These are phyloP conservation scores for Leuciscus idus DNA, from an alignment of 2,113 vertebrate species.

Conservation along the genomic window DNA sequence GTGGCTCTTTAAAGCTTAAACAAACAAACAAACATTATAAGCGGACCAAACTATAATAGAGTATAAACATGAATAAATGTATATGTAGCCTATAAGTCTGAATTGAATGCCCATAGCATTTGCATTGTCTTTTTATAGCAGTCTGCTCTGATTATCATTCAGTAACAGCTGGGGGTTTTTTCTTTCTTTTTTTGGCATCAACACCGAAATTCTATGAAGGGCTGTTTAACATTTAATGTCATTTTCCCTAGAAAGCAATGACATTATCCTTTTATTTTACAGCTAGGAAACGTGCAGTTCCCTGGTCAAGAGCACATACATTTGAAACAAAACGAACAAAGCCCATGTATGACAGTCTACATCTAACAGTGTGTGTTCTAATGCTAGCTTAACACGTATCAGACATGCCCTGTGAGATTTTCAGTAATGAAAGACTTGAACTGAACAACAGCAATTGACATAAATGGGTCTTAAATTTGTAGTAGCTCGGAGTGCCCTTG, in stretches of 20 bases:
- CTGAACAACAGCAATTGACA: neutral
- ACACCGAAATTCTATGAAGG: neutral
- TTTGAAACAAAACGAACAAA: neutral
- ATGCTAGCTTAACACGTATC: neutral
- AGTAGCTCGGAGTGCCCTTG: constrained; percentile 1
- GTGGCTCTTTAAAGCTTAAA: neutral
- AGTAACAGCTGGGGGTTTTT: neutral
- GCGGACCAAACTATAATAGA: neutral
- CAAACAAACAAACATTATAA: neutral
- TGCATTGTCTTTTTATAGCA: neutral
- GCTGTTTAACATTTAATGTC: neutral
- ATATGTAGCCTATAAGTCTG: neutral
- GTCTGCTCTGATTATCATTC: neutral
- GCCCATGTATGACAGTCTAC: neutral
- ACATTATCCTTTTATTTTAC: neutral
- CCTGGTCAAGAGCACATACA: neutral
- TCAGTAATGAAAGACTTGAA: constrained; percentile 11
- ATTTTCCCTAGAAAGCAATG: constrained; percentile 4
- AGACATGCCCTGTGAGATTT: neutral
- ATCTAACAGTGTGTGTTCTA: neutral
- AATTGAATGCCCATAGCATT: neutral
- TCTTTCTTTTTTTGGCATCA: neutral
- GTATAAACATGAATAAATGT: neutral
- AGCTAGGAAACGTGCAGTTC: neutral
- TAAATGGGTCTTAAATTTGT: constrained; percentile 10